A percentile compares a stretch with the other conserved stretches of the same genome.
Evolutionary conservation across 2,797 vertebrate genomes (phyloP).

Genomic region (Cuculus canorus): DNA sequence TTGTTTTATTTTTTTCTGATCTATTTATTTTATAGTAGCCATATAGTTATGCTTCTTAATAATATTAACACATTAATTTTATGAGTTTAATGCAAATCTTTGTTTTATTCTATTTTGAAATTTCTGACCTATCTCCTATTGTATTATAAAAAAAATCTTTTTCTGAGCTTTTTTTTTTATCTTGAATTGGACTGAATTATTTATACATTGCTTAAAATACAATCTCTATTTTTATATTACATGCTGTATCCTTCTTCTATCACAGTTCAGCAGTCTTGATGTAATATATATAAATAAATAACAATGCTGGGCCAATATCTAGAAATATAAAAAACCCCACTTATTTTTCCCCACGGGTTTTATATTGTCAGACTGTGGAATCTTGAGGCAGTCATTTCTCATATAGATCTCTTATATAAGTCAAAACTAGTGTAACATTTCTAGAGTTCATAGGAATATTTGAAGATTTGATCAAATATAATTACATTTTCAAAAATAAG

Average conservation of each 20-base stretch:
- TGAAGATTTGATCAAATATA: background rate
- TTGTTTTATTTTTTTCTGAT: background rate
- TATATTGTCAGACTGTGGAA: background rate
- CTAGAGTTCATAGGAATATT: background rate
- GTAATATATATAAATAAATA: background rate
- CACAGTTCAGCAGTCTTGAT: background rate
- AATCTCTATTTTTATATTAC: background rate
- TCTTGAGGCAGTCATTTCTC: background rate
- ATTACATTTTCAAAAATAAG: background rate
- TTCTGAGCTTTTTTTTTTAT: background rate
- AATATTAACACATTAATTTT: background rate
- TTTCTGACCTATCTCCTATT: background rate
- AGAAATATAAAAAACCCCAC: background rate
- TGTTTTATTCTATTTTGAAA: background rate
- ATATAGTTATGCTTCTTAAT: background rate
- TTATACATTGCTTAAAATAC: background rate
- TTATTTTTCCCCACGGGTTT: background rate
- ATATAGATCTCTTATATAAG: background rate
- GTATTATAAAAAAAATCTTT: background rate
- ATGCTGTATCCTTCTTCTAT: background rate
- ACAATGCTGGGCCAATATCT: background rate
- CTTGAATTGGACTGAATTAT: accelerated
- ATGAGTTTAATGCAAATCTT: background rate
- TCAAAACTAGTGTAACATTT: background rate
- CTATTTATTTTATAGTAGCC: background rate